Conservation (phyloP, 2,888 invertebrate species). For the Leptinotarsa peninsularis region DNA sequence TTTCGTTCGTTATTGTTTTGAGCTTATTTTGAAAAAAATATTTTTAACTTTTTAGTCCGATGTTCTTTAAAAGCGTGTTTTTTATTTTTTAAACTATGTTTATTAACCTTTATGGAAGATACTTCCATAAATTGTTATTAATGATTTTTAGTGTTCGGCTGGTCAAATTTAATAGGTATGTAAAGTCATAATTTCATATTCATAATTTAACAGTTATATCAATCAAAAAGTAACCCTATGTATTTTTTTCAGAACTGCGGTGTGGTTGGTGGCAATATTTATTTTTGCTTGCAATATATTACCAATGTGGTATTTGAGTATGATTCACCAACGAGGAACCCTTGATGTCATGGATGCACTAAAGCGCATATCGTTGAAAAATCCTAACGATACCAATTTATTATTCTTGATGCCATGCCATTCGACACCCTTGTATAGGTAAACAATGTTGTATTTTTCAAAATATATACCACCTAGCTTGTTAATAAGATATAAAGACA, state of each 20-base stretch:
- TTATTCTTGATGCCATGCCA: slow-evolving; percentile 94
- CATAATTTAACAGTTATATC: slow-evolving; percentile 29
- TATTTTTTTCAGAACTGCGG: slow-evolving; percentile 42
- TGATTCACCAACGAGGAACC: slow-evolving; percentile 84
- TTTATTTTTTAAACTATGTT: too few relatives aligned
- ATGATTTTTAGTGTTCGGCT: too few relatives aligned
- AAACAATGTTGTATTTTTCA: slow-evolving; percentile 33
- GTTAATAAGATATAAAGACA: too few relatives aligned
- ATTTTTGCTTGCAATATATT: slow-evolving; percentile 72
- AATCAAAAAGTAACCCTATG: background rate
- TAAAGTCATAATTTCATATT: background rate
- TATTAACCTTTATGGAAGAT: too few relatives aligned
- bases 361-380: slow-evolving; percentile 67
- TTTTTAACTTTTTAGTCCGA: too few relatives aligned
- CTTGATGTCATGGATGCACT: slow-evolving; percentile 80
- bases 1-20: too few relatives aligned
- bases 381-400: slow-evolving; percentile 70
- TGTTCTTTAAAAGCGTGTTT: too few relatives aligned
- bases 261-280: slow-evolving; percentile 63
- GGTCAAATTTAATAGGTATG: background rate
- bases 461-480: too few relatives aligned
- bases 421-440: slow-evolving; percentile 90
- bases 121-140: too few relatives aligned
- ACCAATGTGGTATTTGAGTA: slow-evolving; percentile 79
- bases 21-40: too few relatives aligned